Conservation (phyloP, 2,113 vertebrate genomes). For the Camarhynchus parvulus region DNA sequence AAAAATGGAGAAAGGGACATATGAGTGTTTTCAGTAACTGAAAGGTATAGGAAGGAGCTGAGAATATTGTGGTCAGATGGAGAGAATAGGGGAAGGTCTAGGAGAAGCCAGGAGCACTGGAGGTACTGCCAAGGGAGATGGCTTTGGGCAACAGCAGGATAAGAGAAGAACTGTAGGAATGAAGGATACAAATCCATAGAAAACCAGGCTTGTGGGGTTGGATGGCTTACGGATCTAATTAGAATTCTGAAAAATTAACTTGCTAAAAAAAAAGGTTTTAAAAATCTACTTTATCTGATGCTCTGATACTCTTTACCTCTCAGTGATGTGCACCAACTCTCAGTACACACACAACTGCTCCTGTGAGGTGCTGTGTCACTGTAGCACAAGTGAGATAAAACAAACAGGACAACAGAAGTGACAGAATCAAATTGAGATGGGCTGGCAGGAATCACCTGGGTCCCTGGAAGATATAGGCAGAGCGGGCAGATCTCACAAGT, state of each 20-base stretch:
- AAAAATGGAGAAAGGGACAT: neutral
- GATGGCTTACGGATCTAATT: fast-evolving
- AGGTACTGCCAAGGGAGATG: neutral
- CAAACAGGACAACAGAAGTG: fast-evolving
- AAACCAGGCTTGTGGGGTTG: neutral
- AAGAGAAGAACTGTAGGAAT: neutral
- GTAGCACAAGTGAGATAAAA: neutral
- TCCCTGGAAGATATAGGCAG: fast-evolving
- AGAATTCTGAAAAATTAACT: neutral
- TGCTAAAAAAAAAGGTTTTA: neutral
- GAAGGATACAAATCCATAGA: neutral
- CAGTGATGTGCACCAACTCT: neutral
- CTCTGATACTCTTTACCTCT: neutral
- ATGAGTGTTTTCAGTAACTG: neutral
- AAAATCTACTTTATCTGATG: neutral
- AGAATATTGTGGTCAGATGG: neutral
- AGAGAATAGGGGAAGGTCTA: neutral
- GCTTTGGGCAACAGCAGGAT: neutral
- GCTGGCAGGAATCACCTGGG: neutral
- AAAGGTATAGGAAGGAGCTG: neutral
- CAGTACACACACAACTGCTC: fast-evolving
- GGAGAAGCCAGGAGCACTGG: neutral
- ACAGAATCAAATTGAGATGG: neutral
- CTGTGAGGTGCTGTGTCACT: neutral
- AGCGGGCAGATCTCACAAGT: neutral